Evolutionary conservation across 2,113 vertebrate genomes (phyloP), one percentile per base, ranked within the genome.

Genomic region (Litocranius walleri): DNA sequence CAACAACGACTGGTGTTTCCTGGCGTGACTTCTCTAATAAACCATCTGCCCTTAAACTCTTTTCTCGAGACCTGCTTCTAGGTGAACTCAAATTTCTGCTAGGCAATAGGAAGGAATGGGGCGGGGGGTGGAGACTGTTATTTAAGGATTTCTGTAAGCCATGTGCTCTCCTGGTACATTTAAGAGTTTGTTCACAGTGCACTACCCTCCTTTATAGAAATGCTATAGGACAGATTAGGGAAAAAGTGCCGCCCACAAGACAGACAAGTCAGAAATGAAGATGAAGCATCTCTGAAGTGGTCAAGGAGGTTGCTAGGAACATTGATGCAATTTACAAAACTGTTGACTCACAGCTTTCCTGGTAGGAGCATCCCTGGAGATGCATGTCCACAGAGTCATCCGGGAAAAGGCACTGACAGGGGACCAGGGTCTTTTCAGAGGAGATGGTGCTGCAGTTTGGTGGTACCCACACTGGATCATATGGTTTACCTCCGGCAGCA

Each of bases 131-230:
- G 10, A 48, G 2, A 78, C 1, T 9, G 23, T 83, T 81, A n/a
- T 87, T 96, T 77, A 95, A 87, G 27, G 62, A 54, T 86, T 92
- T 95, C 67, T 91, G 11, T 83, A 52, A 93, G 86, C 33, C 5
- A 15, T 40, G 14, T 54, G 25, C 62, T 89, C 86, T 94, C 43
- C 25, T 33, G 45, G 59, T 62, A n/a, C 83, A 23, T n/a, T 30
- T 57, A 64, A 87, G 77, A 50, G 14, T 74, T 83, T 81, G 61
- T 62, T 96, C 71, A 84, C 33, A 90, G 71, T 48, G 67, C 57
- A 33, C 96, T 36, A 88, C 74, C 62, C 93, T 80, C 62, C 36
- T 84, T 96, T 71, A 95, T 36, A 89, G 87, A 95, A 96, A 93
- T 67, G 59, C 57, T 30, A 7, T 40, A 30, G 59, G 48, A 74